A percentile compares a stretch with the other conserved stretches of the same genome.
Evolutionary conservation across 2,113 vertebrate species (phyloP).

Genomic region (Picathartes gymnocephalus): DNA sequence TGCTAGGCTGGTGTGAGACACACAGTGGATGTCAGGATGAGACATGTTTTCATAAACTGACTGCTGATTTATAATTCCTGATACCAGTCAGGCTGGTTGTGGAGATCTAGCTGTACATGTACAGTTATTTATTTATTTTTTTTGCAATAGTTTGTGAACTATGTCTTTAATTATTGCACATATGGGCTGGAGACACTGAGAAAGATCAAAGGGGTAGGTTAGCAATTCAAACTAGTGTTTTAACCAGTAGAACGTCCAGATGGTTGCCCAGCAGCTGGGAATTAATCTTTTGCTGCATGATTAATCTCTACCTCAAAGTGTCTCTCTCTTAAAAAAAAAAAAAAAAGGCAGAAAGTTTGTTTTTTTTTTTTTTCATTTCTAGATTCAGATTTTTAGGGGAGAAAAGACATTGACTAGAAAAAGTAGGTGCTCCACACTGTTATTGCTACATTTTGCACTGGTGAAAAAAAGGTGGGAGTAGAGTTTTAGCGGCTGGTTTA

Average conservation of each 20-base stretch:
- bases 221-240: conserved; percentile 62
- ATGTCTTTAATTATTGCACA: conserved; percentile 64
- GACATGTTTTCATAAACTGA: conserved; percentile 11
- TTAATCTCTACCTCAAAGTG: conserved; percentile 54
- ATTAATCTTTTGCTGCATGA: conserved; percentile 57
- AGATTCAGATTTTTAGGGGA: neutral
- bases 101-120: neutral
- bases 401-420: neutral
- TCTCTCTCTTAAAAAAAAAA: neutral
- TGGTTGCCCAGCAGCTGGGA: conserved; percentile 64
- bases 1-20: conserved; percentile 5
- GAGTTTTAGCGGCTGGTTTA: neutral
- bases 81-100: neutral
- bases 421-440: neutral
- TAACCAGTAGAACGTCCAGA: conserved; percentile 66
- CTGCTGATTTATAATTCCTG: conserved; percentile 40
- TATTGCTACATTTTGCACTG: neutral
- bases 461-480: neutral
- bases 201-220: conserved; percentile 61
- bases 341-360: neutral
- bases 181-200: conserved; percentile 55
- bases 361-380: neutral
- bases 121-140: conserved; percentile 1
- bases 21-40: neutral
- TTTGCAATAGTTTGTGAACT: neutral